Conservation (phyloP, 2,888 invertebrate species). For the Stenchaetothrips biformis region DNA sequence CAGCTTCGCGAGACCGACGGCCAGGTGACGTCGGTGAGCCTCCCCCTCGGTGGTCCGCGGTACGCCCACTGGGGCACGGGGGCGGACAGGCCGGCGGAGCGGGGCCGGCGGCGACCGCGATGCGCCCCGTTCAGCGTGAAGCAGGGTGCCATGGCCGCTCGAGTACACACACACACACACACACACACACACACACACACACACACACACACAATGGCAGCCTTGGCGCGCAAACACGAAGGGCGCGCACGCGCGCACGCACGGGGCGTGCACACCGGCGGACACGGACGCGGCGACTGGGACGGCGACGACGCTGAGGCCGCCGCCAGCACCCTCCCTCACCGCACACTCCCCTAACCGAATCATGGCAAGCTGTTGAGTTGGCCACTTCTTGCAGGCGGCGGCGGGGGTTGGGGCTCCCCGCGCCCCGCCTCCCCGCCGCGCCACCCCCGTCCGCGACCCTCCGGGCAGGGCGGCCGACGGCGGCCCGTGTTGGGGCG, state of each 20-base stretch:
- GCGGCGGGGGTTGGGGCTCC: not conserved
- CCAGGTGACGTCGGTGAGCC: not conserved
- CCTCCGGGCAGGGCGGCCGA: not conserved
- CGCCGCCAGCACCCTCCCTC: not conserved
- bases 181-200: not conserved
- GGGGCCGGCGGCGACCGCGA: not conserved
- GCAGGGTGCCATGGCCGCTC: slow-evolving; percentile 2
- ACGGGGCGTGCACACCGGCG: not conserved
- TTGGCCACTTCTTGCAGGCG: slow-evolving; percentile 19
- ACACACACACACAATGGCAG: not conserved
- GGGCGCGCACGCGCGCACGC: not conserved
- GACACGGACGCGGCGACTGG: not conserved
- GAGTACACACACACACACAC: not conserved
- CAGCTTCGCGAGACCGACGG: not conserved
- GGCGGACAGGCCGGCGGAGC: not conserved
- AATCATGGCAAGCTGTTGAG: slow-evolving; percentile 8
- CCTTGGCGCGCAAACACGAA: no score
- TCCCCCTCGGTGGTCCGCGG: not conserved
- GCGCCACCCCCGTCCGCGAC: not conserved
- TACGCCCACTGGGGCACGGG: slow-evolving; percentile 9
- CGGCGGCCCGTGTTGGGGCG: not conserved
- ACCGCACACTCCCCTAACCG: not conserved
- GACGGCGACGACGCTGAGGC: not conserved
- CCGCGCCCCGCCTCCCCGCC: not conserved
- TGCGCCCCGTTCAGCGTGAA: not conserved